These are phyloP conservation scores for Dinothrombium tinctorium DNA, from an alignment of 1,140 invertebrate species.

Conservation along the genomic window DNA sequence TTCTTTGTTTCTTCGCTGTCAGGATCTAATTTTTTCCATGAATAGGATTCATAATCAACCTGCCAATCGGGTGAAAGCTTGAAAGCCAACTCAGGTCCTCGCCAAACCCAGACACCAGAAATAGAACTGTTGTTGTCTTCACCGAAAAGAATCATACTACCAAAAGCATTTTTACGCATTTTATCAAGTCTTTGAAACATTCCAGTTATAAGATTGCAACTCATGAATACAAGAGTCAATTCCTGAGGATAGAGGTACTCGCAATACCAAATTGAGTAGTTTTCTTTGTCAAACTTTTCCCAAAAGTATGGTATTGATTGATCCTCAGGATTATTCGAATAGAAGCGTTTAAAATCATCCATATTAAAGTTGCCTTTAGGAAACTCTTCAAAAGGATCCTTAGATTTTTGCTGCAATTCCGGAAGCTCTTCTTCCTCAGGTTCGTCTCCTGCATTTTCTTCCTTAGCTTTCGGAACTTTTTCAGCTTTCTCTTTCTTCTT, in stretches of 20 bases:
- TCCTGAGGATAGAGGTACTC: conserved; percentile 94
- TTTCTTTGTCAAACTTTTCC: conserved; percentile 86
- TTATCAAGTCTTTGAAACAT: conserved; percentile 97
- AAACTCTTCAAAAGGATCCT: conserved; percentile 71
- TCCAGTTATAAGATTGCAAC: conserved; percentile 73
- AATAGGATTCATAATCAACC: conserved; percentile 88
- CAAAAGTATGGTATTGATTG: conserved; percentile 94
- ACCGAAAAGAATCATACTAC: conserved; percentile 77
- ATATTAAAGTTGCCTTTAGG: conserved; percentile 78
- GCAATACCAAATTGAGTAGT: conserved; percentile 91
- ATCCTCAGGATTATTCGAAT: conserved; percentile 84
- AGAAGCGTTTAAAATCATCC: conserved; percentile 90
- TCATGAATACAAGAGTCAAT: conserved; percentile 79
- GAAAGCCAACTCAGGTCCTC: conserved; percentile 80
- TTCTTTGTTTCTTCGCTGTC: conserved; percentile 57
- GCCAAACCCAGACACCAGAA: conserved; percentile 90
- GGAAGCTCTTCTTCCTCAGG: conserved; percentile 28
- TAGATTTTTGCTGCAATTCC: conserved; percentile 34
- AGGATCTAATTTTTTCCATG: conserved; percentile 83
- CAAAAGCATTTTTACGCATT: conserved; percentile 87
- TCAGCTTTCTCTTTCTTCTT: conserved; percentile 24
- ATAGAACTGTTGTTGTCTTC: conserved; percentile 75
- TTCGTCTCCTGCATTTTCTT: conserved; percentile 22
- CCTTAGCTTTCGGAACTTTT: conserved; percentile 20
- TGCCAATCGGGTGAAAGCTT: conserved; percentile 70